Conservation (phyloP, 2,888 invertebrate species). For the Spisula subtruncata region DNA sequence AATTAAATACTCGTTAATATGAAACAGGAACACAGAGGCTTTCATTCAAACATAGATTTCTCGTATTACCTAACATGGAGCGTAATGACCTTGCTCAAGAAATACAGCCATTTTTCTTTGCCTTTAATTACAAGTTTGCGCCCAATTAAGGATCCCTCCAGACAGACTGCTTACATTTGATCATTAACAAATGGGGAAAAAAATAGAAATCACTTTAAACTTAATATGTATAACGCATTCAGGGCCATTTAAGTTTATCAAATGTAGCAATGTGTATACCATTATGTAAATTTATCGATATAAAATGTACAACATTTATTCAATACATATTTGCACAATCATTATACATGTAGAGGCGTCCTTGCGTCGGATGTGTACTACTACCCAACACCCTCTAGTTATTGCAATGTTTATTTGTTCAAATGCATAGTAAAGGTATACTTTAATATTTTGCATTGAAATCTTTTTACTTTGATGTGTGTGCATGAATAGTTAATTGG, state of each 20-base stretch:
- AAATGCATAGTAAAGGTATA: background rate
- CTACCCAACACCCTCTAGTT: background rate
- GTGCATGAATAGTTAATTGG: background rate
- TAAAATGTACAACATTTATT: too few species aligned
- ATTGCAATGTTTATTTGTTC: background rate
- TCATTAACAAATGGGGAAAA: background rate
- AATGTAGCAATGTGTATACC: slow-evolving; percentile 2
- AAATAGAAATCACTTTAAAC: background rate
- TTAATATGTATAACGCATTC: background rate
- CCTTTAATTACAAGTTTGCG: background rate
- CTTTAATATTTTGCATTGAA: slow-evolving; percentile 7
- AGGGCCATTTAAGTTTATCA: background rate
- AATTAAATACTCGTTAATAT: slow-evolving; percentile 36
- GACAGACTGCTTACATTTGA: background rate
- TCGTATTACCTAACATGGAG: slow-evolving; percentile 17
- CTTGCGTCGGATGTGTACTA: background rate
- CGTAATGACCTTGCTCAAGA: slow-evolving; percentile 31
- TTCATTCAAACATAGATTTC: slow-evolving; percentile 8
- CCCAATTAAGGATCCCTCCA: background rate
- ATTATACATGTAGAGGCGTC: background rate
- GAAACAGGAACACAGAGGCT: slow-evolving; percentile 16
- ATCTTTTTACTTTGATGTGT: background rate
- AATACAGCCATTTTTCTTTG: slow-evolving; percentile 17
- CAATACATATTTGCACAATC: background rate
- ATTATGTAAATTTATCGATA: background rate